A percentile compares a stretch with the other conserved stretches of the same genome.
phyloP scores from a whole-genome alignment of 2,888 invertebrate genomes.

The Saturnia pavonia region DNA sequence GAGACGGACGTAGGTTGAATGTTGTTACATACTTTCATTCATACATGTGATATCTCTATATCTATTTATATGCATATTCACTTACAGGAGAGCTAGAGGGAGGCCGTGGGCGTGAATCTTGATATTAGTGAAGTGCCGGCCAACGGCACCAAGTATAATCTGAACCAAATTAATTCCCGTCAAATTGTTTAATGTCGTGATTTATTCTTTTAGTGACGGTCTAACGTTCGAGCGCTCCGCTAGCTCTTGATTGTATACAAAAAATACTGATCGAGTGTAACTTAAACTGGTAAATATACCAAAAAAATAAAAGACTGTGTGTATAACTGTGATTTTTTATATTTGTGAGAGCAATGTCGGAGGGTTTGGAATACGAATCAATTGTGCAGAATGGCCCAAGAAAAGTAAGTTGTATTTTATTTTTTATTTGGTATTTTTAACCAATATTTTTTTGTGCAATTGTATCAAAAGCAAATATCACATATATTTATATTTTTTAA shows the following conservation, averaged over 20 bases:
- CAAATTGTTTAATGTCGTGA: constrained; percentile 64
- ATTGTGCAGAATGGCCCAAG: constrained; percentile 84
- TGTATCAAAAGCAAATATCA: background rate
- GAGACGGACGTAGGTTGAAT: background rate
- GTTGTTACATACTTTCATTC: constrained; percentile 22
- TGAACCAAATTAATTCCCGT: constrained; percentile 57
- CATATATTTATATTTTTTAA: background rate
- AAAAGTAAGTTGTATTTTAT: constrained; percentile 78
- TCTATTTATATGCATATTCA: constrained; percentile 50
- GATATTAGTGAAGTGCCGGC: constrained; percentile 67
- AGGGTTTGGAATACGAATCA: constrained; percentile 85
- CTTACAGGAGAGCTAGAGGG: constrained; percentile 65
- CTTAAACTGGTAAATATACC: constrained; percentile 49
- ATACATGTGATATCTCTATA: constrained; percentile 47
- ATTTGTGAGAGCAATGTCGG: constrained; percentile 76
- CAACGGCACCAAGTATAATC: constrained; percentile 60
- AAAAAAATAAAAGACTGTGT: constrained; percentile 51
- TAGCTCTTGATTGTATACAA: constrained; percentile 37
- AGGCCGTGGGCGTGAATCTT: constrained; percentile 71
- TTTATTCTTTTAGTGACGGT: constrained; percentile 61
- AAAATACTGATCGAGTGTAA: constrained; percentile 37
- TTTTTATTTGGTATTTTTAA: constrained; percentile 18
- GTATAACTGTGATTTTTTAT: constrained; percentile 61
- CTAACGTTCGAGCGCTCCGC: constrained; percentile 44
- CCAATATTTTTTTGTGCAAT: background rate